A percentile compares a stretch with the other conserved stretches of the same genome.
Evolutionary conservation across 1,140 invertebrate species (phyloP).

Genomic region (Acyrthosiphon pisum): DNA sequence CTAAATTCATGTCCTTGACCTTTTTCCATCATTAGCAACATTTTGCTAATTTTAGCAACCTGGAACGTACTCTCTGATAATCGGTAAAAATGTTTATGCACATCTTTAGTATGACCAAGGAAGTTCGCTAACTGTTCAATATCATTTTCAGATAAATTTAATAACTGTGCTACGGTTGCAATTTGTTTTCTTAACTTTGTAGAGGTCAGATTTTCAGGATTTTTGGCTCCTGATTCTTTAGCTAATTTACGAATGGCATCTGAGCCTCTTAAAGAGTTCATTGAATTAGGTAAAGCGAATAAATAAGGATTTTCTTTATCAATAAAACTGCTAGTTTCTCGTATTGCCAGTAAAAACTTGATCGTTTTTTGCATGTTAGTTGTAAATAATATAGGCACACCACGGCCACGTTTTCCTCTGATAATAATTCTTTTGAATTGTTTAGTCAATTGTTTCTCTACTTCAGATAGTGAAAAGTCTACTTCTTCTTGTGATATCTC

Average conservation of each 20-base stretch:
- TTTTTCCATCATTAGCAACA: not conserved
- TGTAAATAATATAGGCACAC: not conserved
- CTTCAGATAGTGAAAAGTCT: not conserved
- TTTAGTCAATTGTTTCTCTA: not conserved
- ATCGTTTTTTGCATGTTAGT: not conserved
- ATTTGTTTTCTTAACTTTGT: not conserved
- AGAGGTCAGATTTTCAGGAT: not conserved
- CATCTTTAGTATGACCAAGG: not conserved
- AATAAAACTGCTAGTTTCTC: not conserved
- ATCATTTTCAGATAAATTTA: not conserved
- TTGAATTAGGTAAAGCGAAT: not conserved
- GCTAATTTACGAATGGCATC: not conserved
- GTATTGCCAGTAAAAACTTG: not conserved
- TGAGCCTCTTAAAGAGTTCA: not conserved
- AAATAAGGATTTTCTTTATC: not conserved
- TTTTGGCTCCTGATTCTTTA: not conserved
- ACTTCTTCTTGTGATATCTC: not conserved
- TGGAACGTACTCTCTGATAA: slow-evolving; percentile 4
- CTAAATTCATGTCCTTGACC: not conserved
- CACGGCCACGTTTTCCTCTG: not conserved
- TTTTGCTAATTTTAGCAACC: not conserved
- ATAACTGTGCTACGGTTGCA: not conserved
- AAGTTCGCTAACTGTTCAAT: not conserved
- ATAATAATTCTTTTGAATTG: not conserved
- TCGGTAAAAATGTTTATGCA: not conserved